Evolutionary conservation across 53 echinoderm and acorn worm genomes (phyloP), one percentile per base, ranked within the genome.

Genomic region (Holothuria scabra): DNA sequence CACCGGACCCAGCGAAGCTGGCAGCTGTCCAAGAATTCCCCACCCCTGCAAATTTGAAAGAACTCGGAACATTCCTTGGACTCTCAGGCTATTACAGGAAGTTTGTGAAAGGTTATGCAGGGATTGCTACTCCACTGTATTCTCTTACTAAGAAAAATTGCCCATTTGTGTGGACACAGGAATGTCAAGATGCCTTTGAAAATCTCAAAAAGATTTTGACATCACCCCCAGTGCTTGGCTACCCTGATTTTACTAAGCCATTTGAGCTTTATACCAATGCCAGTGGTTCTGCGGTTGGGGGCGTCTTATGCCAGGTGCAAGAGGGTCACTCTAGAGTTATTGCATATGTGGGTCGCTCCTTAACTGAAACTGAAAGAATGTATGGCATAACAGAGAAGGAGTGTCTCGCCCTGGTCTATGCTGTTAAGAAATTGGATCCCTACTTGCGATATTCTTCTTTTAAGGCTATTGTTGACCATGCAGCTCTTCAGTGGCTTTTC

Each of bases 301-400:
- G 35, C 35, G 56, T 80, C 7, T 65, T 86, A 19, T 20, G 10
- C 33, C 65, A 86, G 26, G 56, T 79, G 6, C 20, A 44, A 29
- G 66, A 80, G 2, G 86, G 86, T 16, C 31, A 28, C 12, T 65
- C 74, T 63, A 56, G 52, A 44, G 80, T 86, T 14, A 86, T 86
- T 46, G 60, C 74, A 7, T 86, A 65, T 79, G 58, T 66, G 23
- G 86, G 80, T 23, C 79, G 56, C 18, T 86, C 66, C 31, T 63
- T 86, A 28, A 79, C 28, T 46, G 29, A 26, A 76, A 13, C 46
- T 28, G 64, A 85, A 62, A 59, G 64, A 41, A 85, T 76, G 41
- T 85, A 76, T 32, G 66, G 86, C 25, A 86, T n/a, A 30, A 75
- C 86, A 46, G 86, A n/a, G n/a, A n/a, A 86, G 26, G 80, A 86